A percentile compares a stretch with the other conserved stretches of the same genome.
These are phyloP conservation scores for Laticauda colubrina DNA, from an alignment of 2,113 vertebrate species.

Conservation along the genomic window DNA sequence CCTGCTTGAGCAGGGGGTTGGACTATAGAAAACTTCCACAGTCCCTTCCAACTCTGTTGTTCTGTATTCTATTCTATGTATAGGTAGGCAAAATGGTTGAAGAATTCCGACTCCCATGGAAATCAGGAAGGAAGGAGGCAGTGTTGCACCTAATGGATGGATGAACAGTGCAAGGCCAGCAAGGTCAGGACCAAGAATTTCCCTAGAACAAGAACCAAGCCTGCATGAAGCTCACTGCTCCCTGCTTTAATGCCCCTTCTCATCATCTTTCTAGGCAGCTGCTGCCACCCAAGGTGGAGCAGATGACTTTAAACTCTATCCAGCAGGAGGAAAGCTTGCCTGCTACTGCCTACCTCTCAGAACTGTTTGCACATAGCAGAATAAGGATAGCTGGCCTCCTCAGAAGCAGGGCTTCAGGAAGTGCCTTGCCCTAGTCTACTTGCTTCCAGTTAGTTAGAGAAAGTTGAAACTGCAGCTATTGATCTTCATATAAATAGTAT, in stretches of 20 bases:
- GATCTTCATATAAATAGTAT: neutral
- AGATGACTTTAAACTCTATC: neutral
- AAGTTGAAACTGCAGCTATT: neutral
- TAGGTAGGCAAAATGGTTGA: neutral
- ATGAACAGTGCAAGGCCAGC: neutral
- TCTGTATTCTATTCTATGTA: neutral
- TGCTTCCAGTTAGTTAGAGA: neutral
- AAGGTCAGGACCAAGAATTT: neutral
- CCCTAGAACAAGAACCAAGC: neutral
- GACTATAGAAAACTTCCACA: neutral
- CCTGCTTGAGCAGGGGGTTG: neutral
- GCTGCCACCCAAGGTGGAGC: neutral
- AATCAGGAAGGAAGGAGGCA: neutral
- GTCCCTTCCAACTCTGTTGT: neutral
- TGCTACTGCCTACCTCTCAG: neutral
- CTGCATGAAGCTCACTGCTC: neutral
- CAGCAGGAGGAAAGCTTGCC: neutral
- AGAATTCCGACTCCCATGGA: neutral
- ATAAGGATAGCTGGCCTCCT: neutral
- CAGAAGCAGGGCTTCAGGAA: neutral
- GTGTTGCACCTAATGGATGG: neutral
- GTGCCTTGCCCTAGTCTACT: neutral
- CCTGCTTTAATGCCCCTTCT: neutral
- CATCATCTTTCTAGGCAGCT: neutral
- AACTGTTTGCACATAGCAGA: neutral